Evolutionary conservation across 2,113 vertebrate species (phyloP), one percentile per base, ranked within the genome.

Genomic region (Stegostoma tigrinum): DNA sequence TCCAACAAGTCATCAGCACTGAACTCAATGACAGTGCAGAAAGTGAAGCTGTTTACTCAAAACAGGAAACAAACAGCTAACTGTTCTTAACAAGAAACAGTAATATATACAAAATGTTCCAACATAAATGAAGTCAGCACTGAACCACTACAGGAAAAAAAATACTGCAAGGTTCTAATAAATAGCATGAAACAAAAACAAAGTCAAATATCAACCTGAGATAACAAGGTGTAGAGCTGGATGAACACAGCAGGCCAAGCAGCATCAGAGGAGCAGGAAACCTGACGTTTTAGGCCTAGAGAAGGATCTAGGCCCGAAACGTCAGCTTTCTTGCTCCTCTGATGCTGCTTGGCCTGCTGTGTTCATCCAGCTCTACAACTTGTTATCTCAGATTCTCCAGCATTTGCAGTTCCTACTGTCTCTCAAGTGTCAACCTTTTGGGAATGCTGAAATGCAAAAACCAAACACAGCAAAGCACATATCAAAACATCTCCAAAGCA

Each of bases 181-280:
- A 90, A 34, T 61, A 30, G 48, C 87, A 89, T 34, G 86, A 52
- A 45, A 55, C 27, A 2, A 89, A 90, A 61, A 34, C 87, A 90
- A 61, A 90, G 87, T 90, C 2, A 90, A 90, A 90, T 61, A 52
- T 61, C 87, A 90, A 90, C 52, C 87, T 55, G n/a, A n/a, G n/a
- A n/a, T n/a, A n/a, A n/a, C n/a, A n/a, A n/a, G n/a, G n/a, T n/a
- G n/a, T n/a, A n/a, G n/a, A n/a, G n/a, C n/a, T n/a, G n/a, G n/a
- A n/a, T n/a, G n/a, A n/a, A n/a, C n/a, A n/a, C n/a, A n/a, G n/a
- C n/a, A n/a, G n/a, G n/a, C n/a, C n/a, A n/a, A n/a, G n/a, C n/a
- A n/a, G n/a, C n/a, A n/a, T n/a, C n/a, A n/a, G n/a, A n/a, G n/a
- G n/a, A n/a, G n/a, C n/a, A n/a, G n/a, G n/a, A n/a, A n/a, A n/a